Evolutionary conservation across 2,888 invertebrate species (phyloP).

Genomic region (Agonum fuliginosum): DNA sequence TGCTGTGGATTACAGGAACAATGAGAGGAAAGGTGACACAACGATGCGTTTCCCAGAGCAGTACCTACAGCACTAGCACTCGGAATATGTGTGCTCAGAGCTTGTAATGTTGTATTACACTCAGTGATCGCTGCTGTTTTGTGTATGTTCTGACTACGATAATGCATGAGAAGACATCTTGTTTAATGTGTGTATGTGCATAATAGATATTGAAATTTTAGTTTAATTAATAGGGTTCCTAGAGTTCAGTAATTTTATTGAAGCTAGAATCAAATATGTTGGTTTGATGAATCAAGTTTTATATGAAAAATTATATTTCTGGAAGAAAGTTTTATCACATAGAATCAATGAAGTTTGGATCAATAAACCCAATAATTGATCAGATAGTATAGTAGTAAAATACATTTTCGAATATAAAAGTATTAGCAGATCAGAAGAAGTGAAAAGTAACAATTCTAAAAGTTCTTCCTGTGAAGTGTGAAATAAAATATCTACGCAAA

Average conservation of each 20-base stretch:
- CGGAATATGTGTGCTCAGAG: slow-evolving; percentile 8
- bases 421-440: no score
- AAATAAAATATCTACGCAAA: no score
- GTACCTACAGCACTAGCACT: not conserved
- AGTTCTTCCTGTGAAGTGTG: no score
- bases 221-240: slow-evolving; percentile 1
- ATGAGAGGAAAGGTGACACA: slow-evolving; percentile 29
- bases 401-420: no score
- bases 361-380: no score
- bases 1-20: slow-evolving; percentile 25
- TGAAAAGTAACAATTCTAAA: no score
- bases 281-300: no score
- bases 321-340: no score
- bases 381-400: no score
- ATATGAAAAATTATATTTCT: no score
- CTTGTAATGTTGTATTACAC: slow-evolving; percentile 22
- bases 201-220: slow-evolving; percentile 15
- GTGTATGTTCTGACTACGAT: not conserved
- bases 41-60: slow-evolving; percentile 3
- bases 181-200: not conserved
- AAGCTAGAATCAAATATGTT: no score
- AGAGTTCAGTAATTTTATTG: slow-evolving; percentile 10
- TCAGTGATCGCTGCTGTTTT: not conserved
- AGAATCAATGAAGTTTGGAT: no score
- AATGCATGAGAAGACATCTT: not conserved